These are phyloP conservation scores for Ganaspis sp. DNA, from an alignment of 1,140 invertebrate species.

Conservation along the genomic window DNA sequence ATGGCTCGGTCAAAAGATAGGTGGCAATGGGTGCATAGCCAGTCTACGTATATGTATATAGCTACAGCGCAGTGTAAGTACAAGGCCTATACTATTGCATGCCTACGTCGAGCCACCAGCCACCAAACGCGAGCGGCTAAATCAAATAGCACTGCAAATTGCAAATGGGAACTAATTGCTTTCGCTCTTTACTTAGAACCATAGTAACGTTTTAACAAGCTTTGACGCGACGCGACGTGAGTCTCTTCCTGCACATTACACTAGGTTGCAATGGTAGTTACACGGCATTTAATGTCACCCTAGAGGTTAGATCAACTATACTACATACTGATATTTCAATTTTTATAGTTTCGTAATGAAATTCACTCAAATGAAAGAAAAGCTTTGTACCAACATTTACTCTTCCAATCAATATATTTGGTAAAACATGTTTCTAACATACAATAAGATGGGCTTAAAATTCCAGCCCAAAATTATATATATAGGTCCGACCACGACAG, in stretches of 20 bases:
- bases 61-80: neutral
- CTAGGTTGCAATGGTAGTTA: neutral
- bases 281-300: slow-evolving; percentile 40
- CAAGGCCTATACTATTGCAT: slow-evolving; percentile 21
- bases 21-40: neutral
- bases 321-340: neutral
- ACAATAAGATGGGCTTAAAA: no score
- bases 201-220: slow-evolving; percentile 56
- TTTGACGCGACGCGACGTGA: slow-evolving; percentile 29
- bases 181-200: slow-evolving; percentile 57
- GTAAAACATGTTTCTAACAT: no score
- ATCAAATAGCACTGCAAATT: slow-evolving; percentile 56
- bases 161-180: slow-evolving; percentile 59
- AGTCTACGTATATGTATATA: no score
- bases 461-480: no score
- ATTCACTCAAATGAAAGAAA: no score
- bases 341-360: neutral
- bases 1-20: neutral
- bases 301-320: slow-evolving; percentile 25
- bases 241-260: neutral
- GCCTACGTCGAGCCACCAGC: slow-evolving; percentile 7
- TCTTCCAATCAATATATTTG: no score
- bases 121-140: slow-evolving; percentile 36
- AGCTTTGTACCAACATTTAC: no score
- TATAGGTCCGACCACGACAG: no score